phyloP scores from a whole-genome alignment of 2,797 vertebrate genomes.

The Artibeus lituratus region DNA sequence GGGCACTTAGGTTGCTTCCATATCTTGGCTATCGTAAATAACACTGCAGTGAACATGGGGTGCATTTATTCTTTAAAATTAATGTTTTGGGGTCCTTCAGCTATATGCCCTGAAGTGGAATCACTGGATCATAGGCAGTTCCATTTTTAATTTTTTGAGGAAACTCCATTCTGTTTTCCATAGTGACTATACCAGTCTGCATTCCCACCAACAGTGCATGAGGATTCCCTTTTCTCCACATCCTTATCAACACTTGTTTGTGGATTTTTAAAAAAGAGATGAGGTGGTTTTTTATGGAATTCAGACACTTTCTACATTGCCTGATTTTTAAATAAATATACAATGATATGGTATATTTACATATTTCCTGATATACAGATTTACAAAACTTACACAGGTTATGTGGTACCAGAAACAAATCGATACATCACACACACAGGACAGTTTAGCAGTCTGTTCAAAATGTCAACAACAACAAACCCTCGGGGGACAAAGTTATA shows the following conservation, averaged over 20 bases:
- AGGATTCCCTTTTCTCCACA: no score
- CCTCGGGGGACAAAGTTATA: neutral
- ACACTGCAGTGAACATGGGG: neutral
- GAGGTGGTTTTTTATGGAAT: no score
- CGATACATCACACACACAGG: neutral
- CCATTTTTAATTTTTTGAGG: neutral
- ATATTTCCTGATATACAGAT: neutral
- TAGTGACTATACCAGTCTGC: no score
- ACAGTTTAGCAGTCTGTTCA: neutral
- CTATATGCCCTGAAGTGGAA: neutral
- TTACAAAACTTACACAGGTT: conserved; percentile 50
- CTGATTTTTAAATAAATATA: no score
- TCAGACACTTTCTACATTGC: no score
- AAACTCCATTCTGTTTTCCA: no score
- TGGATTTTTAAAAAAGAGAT: no score
- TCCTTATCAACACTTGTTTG: no score
- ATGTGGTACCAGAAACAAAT: neutral
- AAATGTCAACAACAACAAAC: neutral
- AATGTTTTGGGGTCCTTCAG: neutral
- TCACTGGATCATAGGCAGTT: neutral
- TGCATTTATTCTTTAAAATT: neutral
- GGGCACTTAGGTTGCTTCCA: neutral
- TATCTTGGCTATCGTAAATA: neutral
- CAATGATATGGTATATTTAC: neutral
- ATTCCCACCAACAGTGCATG: no score